A percentile compares a stretch with the other conserved stretches of the same genome.
These are phyloP conservation scores for Dyspetes luteomarginatus DNA, from an alignment of 2,888 invertebrate genomes.

Conservation along the genomic window DNA sequence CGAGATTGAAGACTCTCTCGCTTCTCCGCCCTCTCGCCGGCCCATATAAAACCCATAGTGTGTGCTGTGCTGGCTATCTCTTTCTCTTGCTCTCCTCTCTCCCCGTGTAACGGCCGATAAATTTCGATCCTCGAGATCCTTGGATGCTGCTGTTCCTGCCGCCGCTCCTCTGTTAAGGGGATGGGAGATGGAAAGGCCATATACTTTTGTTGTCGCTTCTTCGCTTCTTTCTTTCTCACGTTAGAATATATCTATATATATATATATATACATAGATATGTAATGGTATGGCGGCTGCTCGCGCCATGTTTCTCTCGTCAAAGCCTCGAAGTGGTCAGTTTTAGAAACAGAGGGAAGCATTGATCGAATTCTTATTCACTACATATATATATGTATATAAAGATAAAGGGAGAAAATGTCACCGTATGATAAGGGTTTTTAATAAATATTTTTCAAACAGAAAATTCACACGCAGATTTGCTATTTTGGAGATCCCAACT, in stretches of 20 bases:
- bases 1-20: conserved; percentile 62
- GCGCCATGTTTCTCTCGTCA: conserved; percentile 20
- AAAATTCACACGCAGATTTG: too few relatives aligned
- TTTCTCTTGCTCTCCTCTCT: conserved; percentile 10
- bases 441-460: background rate
- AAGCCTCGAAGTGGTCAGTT: conserved; percentile 24
- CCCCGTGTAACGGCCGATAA: conserved; percentile 58
- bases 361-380: background rate
- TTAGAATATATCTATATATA: conserved; percentile 22
- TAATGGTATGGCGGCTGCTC: conserved; percentile 22
- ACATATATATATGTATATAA: background rate
- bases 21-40: conserved; percentile 30
- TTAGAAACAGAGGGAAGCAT: conserved; percentile 23
- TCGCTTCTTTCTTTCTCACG: conserved; percentile 49
- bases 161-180: conserved; percentile 42
- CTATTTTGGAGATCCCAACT: too few relatives aligned
- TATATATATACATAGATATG: conserved; percentile 1
- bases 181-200: conserved; percentile 53
- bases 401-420: background rate
- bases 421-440: background rate
- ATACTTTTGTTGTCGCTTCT: conserved; percentile 60
- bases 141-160: conserved; percentile 52
- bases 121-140: conserved; percentile 62
- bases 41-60: background rate
- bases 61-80: conserved; percentile 35